Evolutionary conservation across 2,797 vertebrate genomes (phyloP).

Genomic region (Spinus pinus): DNA sequence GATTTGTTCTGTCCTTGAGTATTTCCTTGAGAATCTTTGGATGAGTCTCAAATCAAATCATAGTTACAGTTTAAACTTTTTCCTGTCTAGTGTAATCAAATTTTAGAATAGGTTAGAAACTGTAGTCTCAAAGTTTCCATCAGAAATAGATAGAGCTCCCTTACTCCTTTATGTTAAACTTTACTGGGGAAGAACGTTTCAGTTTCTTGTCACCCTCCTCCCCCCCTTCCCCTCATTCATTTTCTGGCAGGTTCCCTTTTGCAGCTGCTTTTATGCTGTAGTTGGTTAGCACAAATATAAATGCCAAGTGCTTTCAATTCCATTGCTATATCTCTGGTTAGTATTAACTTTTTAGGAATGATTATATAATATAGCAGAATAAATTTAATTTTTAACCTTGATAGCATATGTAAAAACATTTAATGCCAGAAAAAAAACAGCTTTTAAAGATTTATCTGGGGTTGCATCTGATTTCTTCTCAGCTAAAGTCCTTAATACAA

Average conservation of each 20-base stretch:
- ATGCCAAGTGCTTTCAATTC: constrained; percentile 36
- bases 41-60: not conserved
- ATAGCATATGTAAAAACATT: accelerated
- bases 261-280: constrained; percentile 19
- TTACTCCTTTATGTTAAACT: not conserved
- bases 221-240: not conserved
- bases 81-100: not conserved
- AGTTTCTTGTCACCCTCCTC: not conserved
- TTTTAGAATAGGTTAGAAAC: not conserved
- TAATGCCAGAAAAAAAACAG: not conserved
- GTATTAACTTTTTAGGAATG: constrained; percentile 25
- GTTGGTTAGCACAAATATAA: constrained; percentile 22
- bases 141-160: not conserved
- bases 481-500: not conserved
- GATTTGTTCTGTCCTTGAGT: not conserved
- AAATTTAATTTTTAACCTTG: not conserved
- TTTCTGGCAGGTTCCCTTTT: constrained; percentile 31
- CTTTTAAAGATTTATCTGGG: not conserved
- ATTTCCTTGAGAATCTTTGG: not conserved
- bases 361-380: not conserved
- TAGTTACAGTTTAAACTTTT: not conserved
- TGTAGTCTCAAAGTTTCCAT: not conserved
- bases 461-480: not conserved
- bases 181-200: not conserved
- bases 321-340: constrained; percentile 9